Evolutionary conservation across 2,797 vertebrate genomes (phyloP).

Genomic region (Coracias cyanogaster): DNA sequence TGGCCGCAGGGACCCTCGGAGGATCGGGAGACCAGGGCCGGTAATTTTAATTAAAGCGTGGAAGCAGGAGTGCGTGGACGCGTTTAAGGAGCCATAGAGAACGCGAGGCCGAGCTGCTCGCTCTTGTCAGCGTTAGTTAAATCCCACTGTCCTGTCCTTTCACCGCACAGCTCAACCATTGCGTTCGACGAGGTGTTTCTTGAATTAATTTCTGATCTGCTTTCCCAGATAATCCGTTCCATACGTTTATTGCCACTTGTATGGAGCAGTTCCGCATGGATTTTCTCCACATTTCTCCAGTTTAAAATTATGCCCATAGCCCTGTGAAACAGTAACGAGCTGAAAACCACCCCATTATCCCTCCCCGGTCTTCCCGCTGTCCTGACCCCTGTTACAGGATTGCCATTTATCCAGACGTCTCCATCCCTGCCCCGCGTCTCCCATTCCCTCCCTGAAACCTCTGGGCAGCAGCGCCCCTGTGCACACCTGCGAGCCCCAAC

Average conservation of each 20-base stretch:
- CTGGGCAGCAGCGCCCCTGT: not conserved
- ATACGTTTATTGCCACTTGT: not conserved
- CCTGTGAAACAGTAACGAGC: not conserved
- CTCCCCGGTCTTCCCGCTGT: not conserved
- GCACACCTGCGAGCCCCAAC: not conserved
- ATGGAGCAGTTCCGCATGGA: not conserved
- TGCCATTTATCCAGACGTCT: not conserved
- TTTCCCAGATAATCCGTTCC: not conserved
- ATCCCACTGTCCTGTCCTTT: not conserved
- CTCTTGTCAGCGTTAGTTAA: not conserved
- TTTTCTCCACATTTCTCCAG: not conserved
- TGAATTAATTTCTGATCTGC: not conserved
- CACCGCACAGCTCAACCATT: too few species aligned
- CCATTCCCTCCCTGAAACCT: not conserved
- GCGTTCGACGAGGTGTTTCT: not conserved
- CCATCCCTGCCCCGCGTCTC: not conserved
- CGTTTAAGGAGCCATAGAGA: not conserved
- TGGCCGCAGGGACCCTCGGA: not conserved
- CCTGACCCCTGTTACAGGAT: not conserved
- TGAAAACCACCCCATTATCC: not conserved
- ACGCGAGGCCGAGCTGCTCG: not conserved
- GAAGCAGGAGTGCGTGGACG: not conserved
- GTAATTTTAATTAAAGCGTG: not conserved
- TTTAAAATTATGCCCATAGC: not conserved
- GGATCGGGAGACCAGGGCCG: not conserved